Percentiles rank a stretch among this genome's conserved stretches.
phyloP scores from a whole-genome alignment of 1,140 invertebrate genomes.

The Heliconius hewitsoni region DNA sequence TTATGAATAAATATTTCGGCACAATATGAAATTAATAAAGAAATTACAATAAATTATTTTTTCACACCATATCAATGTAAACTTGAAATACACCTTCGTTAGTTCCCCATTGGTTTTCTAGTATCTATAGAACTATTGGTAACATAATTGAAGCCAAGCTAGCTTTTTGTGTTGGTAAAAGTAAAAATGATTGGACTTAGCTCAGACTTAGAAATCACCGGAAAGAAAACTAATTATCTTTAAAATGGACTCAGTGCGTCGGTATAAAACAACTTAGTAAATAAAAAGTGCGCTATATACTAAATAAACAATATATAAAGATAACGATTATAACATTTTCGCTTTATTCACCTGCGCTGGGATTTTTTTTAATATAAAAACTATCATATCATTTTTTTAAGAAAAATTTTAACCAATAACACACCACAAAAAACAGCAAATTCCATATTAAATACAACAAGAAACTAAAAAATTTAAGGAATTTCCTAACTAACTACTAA shows the following conservation, averaged over 20 bases:
- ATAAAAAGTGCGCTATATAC: neutral
- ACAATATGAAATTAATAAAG: neutral
- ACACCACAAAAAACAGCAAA: neutral
- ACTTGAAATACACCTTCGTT: neutral
- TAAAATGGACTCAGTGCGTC: conserved; percentile 12
- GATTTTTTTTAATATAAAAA: too few relatives aligned
- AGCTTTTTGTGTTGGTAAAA: conserved; percentile 27
- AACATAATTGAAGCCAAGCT: conserved; percentile 24
- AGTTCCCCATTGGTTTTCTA: neutral
- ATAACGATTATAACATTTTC: too few relatives aligned
- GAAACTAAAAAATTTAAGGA: neutral
- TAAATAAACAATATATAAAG: neutral
- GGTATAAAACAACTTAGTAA: conserved; percentile 16
- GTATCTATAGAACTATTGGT: conserved; percentile 11
- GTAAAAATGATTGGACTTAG: conserved; percentile 14
- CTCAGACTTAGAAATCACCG: conserved; percentile 22
- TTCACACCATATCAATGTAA: neutral
- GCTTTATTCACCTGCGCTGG: too few relatives aligned
- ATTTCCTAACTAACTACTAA: neutral
- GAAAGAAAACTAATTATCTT: conserved; percentile 28
- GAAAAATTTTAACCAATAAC: neutral
- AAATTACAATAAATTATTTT: neutral
- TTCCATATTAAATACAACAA: neutral
- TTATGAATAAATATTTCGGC: neutral
- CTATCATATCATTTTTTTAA: neutral